Evolutionary conservation across 2,797 vertebrate species (phyloP), one percentile per base, ranked within the genome.

Genomic region (Apogon talboti): DNA sequence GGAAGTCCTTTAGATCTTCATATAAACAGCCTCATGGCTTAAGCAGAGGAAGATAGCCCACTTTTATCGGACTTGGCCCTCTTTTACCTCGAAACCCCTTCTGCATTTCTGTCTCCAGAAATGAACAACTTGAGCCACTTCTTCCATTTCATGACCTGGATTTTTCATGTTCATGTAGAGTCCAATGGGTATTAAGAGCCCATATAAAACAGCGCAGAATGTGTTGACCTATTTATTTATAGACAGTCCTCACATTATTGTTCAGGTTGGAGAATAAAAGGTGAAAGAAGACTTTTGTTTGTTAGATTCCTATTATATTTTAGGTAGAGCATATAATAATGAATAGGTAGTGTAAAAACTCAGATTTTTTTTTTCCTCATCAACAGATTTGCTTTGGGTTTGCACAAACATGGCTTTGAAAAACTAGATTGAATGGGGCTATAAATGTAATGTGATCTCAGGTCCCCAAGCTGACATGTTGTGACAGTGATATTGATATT

Each of bases 371-470:
- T 58, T 72, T 41, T 5, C 21, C 8, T 7, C n/a, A 59, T 56
- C 30, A 21, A 48, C 51, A 60, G 52, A 55, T 78, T 71, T 61
- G 21, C 41, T 55, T 6, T 33, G 21, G 15, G 40, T 45, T 67
- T 63, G 30, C 24, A 40, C 33, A 57, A 62, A 41, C 28, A 60
- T 73, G 11, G 45, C 61, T 76, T 73, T n/a, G 12, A 44, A 15
- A 37, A 58, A 61, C 41, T 72, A 38, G 59, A 65, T 59, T 62
- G 65, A 70, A 73, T 14, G 38, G 59, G 40, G 42, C 44, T 75
- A 48, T 79, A 65, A 77, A 75, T 72, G 62, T 42, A 54, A 59
- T 52, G 1, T 63, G 52, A 84, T 79, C 72, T 74, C 44, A 52
- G 50, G 40, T 54, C 58, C 50, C 6, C 40, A 37, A 57, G 8